Evolutionary conservation across 35 echinoderm and acorn worm species (phyloP).

Genomic region (Nesometra sesokonis): DNA sequence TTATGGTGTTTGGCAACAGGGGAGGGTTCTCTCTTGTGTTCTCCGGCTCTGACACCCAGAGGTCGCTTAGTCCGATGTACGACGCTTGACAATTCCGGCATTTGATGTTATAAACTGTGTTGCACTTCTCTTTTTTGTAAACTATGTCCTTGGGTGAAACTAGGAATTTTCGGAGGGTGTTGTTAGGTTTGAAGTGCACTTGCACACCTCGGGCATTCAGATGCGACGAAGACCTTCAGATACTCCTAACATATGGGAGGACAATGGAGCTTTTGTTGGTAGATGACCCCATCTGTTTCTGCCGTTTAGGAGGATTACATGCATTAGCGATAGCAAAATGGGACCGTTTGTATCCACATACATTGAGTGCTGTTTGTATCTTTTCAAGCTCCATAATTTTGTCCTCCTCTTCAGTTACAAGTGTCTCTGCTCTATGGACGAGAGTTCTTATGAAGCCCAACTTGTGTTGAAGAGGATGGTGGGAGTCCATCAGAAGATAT

Average conservation of each 20-base stretch:
- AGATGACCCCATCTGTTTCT: neutral
- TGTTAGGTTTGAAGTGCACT: too few relatives aligned
- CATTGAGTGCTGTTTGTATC: too few relatives aligned
- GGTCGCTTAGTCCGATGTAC: too few relatives aligned
- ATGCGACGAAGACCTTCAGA: neutral
- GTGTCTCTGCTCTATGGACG: neutral
- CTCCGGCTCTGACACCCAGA: too few relatives aligned
- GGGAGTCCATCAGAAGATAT: neutral
- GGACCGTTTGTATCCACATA: neutral
- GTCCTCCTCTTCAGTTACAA: slow-evolving; percentile 11
- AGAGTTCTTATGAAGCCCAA: slow-evolving; percentile 10
- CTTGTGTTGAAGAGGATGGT: slow-evolving; percentile 19
- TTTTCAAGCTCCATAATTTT: neutral
- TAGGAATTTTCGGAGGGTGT: too few relatives aligned
- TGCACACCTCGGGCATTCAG: too few relatives aligned
- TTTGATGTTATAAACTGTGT: too few relatives aligned
- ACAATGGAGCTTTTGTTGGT: neutral
- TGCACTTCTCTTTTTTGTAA: too few relatives aligned
- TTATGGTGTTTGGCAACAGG: too few relatives aligned
- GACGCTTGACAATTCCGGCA: too few relatives aligned
- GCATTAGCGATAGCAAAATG: neutral
- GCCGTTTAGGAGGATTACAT: neutral
- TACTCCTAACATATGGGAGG: neutral
- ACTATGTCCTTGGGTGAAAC: too few relatives aligned
- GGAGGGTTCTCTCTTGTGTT: too few relatives aligned